Evolutionary conservation across 2,113 vertebrate genomes (phyloP).

Genomic region (Xiphias gladius): DNA sequence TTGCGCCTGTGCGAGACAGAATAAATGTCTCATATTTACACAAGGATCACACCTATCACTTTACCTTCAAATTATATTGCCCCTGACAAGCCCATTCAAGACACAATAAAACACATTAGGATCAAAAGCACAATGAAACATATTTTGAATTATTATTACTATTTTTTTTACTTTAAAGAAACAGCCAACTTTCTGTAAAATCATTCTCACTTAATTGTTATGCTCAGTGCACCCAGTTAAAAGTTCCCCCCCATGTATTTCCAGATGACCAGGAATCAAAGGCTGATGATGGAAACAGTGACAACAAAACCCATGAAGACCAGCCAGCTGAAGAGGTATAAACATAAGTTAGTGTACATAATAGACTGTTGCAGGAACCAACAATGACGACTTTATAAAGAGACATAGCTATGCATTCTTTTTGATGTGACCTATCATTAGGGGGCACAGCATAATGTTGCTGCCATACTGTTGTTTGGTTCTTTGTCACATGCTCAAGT

Average conservation of each 20-base stretch:
- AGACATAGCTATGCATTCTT: background rate
- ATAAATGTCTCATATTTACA: slow-evolving; percentile 1
- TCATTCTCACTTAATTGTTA: background rate
- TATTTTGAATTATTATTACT: background rate
- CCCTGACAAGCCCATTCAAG: slow-evolving; percentile 16
- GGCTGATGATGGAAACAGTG: slow-evolving; percentile 77
- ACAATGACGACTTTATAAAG: background rate
- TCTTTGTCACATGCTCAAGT: background rate
- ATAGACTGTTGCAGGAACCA: background rate
- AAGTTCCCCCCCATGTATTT: slow-evolving; percentile 31
- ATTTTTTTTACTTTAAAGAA: background rate
- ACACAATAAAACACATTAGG: slow-evolving; percentile 21
- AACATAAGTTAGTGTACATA: background rate
- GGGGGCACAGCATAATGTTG: background rate
- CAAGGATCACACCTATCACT: slow-evolving; percentile 9
- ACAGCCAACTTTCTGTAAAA: background rate
- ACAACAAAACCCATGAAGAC: slow-evolving; percentile 57
- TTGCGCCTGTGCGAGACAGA: background rate
- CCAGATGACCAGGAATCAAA: slow-evolving; percentile 88
- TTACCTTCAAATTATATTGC: background rate
- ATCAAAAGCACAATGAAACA: background rate
- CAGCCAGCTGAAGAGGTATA: slow-evolving; percentile 72
- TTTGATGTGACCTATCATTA: background rate
- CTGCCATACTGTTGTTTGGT: background rate
- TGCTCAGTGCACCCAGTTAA: background rate